Evolutionary conservation across 2,888 invertebrate genomes (phyloP).

Genomic region (Xylota sylvarum): DNA sequence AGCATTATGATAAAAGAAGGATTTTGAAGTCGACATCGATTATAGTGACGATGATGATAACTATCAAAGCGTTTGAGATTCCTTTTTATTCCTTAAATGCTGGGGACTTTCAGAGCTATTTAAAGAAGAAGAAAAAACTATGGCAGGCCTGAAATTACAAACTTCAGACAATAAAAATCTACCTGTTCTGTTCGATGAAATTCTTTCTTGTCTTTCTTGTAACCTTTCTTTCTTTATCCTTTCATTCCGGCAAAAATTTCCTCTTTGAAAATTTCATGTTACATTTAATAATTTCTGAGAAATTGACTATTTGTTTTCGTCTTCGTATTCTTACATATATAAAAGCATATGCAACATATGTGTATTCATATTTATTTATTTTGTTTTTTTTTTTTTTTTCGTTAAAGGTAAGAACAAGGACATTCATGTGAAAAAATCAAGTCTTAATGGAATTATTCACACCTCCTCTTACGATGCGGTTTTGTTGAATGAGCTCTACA

Average conservation of each 20-base stretch:
- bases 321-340: neutral
- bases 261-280: slow-evolving; percentile 43
- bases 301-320: slow-evolving; percentile 11
- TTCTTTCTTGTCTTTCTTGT: neutral
- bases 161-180: neutral
- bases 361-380: slow-evolving; percentile 16
- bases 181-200: slow-evolving; percentile 44
- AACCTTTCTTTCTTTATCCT: slow-evolving; percentile 1
- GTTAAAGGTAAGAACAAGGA: slow-evolving; percentile 46
- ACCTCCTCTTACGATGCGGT: slow-evolving; percentile 24
- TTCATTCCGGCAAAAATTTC: no score
- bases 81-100: neutral
- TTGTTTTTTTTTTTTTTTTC: slow-evolving; percentile 27
- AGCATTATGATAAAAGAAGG: neutral
- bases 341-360: neutral
- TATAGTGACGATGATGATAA: slow-evolving; percentile 23
- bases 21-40: slow-evolving; percentile 30
- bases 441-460: slow-evolving; percentile 44
- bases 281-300: slow-evolving; percentile 57
- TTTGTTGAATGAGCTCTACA: neutral
- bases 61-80: slow-evolving; percentile 45
- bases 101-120: slow-evolving; percentile 14
- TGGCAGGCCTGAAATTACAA: neutral
- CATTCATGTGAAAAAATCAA: slow-evolving; percentile 40
- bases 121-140: neutral